Conservation (phyloP, 1,140 invertebrate species). For the Phthorimaea operculella region DNA sequence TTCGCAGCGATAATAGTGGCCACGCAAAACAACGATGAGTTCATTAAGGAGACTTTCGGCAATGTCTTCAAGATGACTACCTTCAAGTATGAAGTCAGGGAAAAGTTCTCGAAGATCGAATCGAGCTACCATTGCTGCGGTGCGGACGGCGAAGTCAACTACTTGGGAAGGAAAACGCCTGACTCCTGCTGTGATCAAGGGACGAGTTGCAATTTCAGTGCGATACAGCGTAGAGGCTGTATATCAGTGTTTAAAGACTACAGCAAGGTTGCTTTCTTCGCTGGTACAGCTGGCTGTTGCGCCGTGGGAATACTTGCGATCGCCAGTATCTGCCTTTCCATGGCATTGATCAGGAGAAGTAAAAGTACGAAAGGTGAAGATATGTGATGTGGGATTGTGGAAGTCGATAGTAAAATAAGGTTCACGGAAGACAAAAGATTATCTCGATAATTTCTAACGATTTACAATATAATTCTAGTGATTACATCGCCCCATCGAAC, state of each 20-base stretch:
- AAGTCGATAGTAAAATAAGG: too few relatives aligned
- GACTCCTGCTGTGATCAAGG: conserved; percentile 6
- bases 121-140: conserved; percentile 14
- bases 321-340: neutral
- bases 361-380: too few relatives aligned
- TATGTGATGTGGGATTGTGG: too few relatives aligned
- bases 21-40: conserved; percentile 8
- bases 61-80: conserved; percentile 9
- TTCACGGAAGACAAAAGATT: too few relatives aligned
- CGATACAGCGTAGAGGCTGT: neutral
- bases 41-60: conserved; percentile 4
- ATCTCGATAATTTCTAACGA: too few relatives aligned
- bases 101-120: conserved; percentile 11
- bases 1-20: conserved; percentile 2
- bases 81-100: neutral
- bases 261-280: neutral
- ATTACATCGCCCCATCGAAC: too few relatives aligned
- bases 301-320: neutral
- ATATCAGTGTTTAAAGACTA: neutral
- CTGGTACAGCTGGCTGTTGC: neutral
- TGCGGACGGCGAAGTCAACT: neutral
- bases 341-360: neutral
- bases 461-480: too few relatives aligned
- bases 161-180: neutral
- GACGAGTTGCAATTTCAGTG: neutral